phyloP scores from a whole-genome alignment of 2,797 vertebrate species.

The Euthynnus affinis region DNA sequence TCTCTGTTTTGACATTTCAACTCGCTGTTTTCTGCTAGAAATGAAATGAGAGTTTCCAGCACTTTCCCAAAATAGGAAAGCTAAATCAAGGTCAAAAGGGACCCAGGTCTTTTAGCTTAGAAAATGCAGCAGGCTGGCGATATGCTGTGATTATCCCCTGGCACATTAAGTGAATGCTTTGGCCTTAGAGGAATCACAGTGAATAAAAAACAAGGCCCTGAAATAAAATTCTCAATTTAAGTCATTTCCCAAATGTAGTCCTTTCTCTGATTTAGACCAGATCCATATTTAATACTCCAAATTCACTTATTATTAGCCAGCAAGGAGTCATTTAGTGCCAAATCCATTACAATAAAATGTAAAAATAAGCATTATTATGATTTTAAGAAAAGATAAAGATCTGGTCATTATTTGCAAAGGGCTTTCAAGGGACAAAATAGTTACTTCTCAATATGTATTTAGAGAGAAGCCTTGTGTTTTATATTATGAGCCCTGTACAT shows the following conservation, averaged over 20 bases:
- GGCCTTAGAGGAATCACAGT: slow-evolving; percentile 48
- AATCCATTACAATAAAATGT: slow-evolving; percentile 42
- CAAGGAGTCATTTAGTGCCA: slow-evolving; percentile 24
- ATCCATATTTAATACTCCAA: slow-evolving; percentile 50
- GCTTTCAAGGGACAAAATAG: slow-evolving; percentile 18
- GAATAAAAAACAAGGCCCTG: slow-evolving; percentile 46
- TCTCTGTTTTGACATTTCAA: slow-evolving; percentile 29
- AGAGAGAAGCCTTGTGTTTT: slow-evolving; percentile 4
- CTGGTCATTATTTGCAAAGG: slow-evolving; percentile 17
- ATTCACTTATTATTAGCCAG: slow-evolving; percentile 40
- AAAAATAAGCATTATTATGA: slow-evolving; percentile 18
- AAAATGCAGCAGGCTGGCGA: slow-evolving; percentile 38
- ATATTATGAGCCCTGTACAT: slow-evolving; percentile 29
- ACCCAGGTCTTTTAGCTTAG: slow-evolving; percentile 39
- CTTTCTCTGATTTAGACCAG: slow-evolving; percentile 56
- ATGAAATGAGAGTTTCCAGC: slow-evolving; percentile 39
- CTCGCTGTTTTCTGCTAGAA: slow-evolving; percentile 32
- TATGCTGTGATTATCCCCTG: slow-evolving; percentile 56
- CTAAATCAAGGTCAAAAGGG: slow-evolving; percentile 58
- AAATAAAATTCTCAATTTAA: slow-evolving; percentile 61
- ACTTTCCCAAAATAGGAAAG: slow-evolving; percentile 49
- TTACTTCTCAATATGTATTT: slow-evolving; percentile 10
- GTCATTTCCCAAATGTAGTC: slow-evolving; percentile 45
- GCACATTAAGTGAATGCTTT: slow-evolving; percentile 50
- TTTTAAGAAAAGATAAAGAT: slow-evolving; percentile 6